A percentile compares a stretch with the other conserved stretches of the same genome.
These are phyloP conservation scores for Synergus gifuensis DNA, from an alignment of 2,888 invertebrate species.

Conservation along the genomic window DNA sequence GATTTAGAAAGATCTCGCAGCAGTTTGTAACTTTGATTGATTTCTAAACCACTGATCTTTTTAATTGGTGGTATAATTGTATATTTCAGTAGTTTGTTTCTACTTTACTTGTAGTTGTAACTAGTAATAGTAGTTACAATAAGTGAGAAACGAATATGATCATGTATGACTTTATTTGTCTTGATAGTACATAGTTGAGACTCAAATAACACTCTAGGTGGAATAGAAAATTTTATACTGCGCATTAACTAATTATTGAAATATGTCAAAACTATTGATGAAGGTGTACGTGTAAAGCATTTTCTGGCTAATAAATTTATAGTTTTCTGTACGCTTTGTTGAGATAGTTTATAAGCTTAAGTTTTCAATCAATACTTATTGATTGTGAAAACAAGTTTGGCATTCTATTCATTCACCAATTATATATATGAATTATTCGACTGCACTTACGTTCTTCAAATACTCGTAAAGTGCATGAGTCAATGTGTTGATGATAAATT, in stretches of 20 bases:
- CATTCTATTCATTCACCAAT: neutral
- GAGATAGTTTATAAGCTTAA: slow-evolving; percentile 7
- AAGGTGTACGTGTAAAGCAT: slow-evolving; percentile 21
- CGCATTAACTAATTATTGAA: slow-evolving; percentile 33
- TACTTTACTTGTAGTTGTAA: slow-evolving; percentile 11
- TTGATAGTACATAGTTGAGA: slow-evolving; percentile 1
- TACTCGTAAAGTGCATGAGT: neutral
- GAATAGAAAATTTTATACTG: slow-evolving; percentile 30
- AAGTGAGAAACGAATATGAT: slow-evolving; percentile 30
- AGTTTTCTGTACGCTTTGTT: slow-evolving; percentile 22
- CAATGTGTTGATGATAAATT: no score
- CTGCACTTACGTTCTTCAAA: neutral
- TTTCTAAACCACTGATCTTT: neutral
- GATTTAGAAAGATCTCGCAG: neutral
- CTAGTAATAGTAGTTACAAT: neutral
- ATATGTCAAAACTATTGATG: slow-evolving; percentile 21
- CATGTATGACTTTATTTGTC: slow-evolving; percentile 13
- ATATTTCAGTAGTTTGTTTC: slow-evolving; percentile 31
- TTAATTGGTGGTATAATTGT: neutral
- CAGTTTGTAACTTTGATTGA: neutral
- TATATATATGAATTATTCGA: neutral
- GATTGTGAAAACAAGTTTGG: neutral
- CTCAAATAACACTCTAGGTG: slow-evolving; percentile 11
- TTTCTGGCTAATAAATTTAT: slow-evolving; percentile 29
- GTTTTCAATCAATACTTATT: neutral